These are phyloP conservation scores for Hydrolagus colliei DNA, from an alignment of 2,797 vertebrate species.

Conservation along the genomic window DNA sequence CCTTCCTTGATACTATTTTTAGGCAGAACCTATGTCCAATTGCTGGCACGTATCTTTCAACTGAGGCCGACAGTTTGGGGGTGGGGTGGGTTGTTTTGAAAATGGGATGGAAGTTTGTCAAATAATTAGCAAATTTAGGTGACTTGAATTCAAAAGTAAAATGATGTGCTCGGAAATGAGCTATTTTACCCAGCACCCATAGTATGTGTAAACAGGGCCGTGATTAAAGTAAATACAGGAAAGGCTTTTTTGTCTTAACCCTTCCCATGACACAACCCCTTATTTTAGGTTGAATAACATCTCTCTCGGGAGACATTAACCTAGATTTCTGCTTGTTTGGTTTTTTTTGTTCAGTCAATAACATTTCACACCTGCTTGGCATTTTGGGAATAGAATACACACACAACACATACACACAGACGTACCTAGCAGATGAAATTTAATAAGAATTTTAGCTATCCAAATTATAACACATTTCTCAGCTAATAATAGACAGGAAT, in stretches of 20 bases:
- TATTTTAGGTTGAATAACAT: background rate
- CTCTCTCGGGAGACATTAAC: background rate
- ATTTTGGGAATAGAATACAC: background rate
- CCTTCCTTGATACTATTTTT: no score
- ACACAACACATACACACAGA: background rate
- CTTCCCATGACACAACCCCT: background rate
- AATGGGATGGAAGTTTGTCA: background rate
- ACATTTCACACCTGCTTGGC: background rate
- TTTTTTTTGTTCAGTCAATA: constrained; percentile 1
- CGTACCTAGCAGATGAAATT: background rate
- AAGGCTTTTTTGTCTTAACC: background rate
- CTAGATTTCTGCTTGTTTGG: background rate
- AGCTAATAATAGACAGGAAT: background rate
- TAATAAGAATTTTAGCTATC: background rate
- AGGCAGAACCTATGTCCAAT: background rate
- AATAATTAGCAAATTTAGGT: background rate
- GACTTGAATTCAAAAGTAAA: background rate
- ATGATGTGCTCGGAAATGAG: background rate
- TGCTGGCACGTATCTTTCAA: background rate
- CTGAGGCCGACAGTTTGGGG: background rate
- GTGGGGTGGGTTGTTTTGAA: no score
- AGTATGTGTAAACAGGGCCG: background rate
- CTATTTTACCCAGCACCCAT: no score
- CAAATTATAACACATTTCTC: background rate
- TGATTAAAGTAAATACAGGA: background rate